These are phyloP conservation scores for Athalia rosae DNA, from an alignment of 2,888 invertebrate genomes.

Conservation along the genomic window DNA sequence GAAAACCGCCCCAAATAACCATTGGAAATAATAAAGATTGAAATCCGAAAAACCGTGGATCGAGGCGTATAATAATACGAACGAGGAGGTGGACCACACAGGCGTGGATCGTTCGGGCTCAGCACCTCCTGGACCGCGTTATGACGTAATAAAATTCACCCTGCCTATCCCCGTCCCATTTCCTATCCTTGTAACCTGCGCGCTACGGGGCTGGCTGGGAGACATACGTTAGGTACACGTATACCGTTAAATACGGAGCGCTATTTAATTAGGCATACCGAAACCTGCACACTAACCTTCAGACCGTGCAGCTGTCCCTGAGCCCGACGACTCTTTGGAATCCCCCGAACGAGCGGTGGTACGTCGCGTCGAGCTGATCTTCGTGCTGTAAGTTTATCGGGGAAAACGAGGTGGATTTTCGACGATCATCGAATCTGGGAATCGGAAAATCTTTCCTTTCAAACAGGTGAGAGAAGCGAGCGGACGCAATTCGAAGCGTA, in stretches of 20 bases:
- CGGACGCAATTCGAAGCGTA: background rate
- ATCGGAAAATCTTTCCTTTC: background rate
- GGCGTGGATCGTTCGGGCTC: slow-evolving; percentile 23
- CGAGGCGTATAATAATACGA: slow-evolving; percentile 26
- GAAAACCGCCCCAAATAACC: background rate
- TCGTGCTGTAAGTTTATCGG: no score
- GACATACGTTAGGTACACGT: slow-evolving; percentile 25
- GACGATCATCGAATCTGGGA: background rate
- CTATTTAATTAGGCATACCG: slow-evolving; percentile 43
- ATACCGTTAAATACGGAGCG: slow-evolving; percentile 43
- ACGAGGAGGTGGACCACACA: slow-evolving; percentile 36
- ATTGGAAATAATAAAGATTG: slow-evolving; percentile 16
- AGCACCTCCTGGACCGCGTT: slow-evolving; percentile 57
- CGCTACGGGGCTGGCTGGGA: background rate
- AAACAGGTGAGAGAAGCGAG: background rate
- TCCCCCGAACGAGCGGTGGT: background rate
- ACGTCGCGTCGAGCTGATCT: no score
- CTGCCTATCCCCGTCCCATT: slow-evolving; percentile 45
- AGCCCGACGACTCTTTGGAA: slow-evolving; percentile 23
- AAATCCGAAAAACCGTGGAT: background rate
- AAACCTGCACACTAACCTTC: background rate
- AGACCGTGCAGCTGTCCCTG: slow-evolving; percentile 14
- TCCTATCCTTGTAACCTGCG: background rate
- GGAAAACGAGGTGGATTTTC: no score
- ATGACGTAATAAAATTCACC: slow-evolving; percentile 62